Percentiles rank a stretch among this genome's conserved stretches.
Conservation (phyloP, 2,888 invertebrate genomes). For the Melipona beecheii region DNA sequence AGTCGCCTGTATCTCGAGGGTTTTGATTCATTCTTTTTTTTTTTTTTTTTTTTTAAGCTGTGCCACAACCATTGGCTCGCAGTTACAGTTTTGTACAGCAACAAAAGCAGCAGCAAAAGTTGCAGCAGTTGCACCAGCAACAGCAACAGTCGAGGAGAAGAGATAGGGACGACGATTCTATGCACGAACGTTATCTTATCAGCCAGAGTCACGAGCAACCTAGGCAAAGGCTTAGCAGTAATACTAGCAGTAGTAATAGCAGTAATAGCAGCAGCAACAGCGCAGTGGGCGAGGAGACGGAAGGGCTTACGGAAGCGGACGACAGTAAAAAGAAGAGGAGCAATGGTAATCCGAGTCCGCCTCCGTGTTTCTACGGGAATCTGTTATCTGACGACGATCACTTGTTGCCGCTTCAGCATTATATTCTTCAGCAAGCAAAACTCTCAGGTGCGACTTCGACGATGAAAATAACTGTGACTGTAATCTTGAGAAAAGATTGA, state of each 20-base stretch:
- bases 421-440: slow-evolving; percentile 94
- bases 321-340: slow-evolving; percentile 81
- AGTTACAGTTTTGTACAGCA: slow-evolving; percentile 86
- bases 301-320: slow-evolving; percentile 74
- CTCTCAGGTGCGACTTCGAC: slow-evolving; percentile 85
- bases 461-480: not conserved
- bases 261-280: slow-evolving; percentile 79
- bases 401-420: slow-evolving; percentile 93
- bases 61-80: slow-evolving; percentile 85
- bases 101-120: slow-evolving; percentile 83
- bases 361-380: slow-evolving; percentile 82
- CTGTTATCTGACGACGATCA: slow-evolving; percentile 86
- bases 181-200: slow-evolving; percentile 91
- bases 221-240: slow-evolving; percentile 80
- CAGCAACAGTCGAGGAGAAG: slow-evolving; percentile 78
- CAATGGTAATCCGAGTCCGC: slow-evolving; percentile 82
- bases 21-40: not conserved
- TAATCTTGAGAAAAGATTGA: not conserved
- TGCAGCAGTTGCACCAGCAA: slow-evolving; percentile 74
- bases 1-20: not conserved
- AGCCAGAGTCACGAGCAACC: slow-evolving; percentile 81
- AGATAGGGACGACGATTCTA: slow-evolving; percentile 90
- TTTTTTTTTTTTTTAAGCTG: slow-evolving; percentile 63
- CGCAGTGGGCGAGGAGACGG: slow-evolving; percentile 77
- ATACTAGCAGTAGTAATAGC: slow-evolving; percentile 78